A percentile compares a stretch with the other conserved stretches of the same genome.
Conservation (phyloP, 1,140 invertebrate genomes). For the Melitaea cinxia region DNA sequence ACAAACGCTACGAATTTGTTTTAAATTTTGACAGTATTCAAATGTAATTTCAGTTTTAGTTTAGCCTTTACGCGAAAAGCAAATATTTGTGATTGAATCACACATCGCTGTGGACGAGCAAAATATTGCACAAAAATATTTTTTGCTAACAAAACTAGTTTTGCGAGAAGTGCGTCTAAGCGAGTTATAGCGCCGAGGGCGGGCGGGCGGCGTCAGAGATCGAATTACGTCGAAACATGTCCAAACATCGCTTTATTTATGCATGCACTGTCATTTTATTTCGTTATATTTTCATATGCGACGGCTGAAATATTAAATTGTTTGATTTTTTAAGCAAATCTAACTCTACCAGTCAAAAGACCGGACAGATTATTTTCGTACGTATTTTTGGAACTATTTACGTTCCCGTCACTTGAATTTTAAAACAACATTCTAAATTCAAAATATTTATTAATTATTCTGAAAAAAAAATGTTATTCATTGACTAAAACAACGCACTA, state of each 20-base stretch:
- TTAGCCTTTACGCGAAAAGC: conserved; percentile 15
- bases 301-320: too few species aligned
- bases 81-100: conserved; percentile 28
- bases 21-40: neutral
- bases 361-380: too few species aligned
- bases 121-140: conserved; percentile 26
- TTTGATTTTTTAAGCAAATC: too few species aligned
- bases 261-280: conserved; percentile 8
- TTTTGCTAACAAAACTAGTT: conserved; percentile 21
- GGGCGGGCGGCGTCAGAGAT: conserved; percentile 8
- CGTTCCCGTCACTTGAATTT: too few species aligned
- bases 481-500: too few species aligned
- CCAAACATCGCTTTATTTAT: conserved; percentile 23
- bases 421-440: too few species aligned
- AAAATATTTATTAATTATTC: too few species aligned
- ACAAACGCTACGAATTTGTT: neutral
- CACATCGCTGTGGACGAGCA: conserved; percentile 9
- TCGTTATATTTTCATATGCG: neutral
- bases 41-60: conserved; percentile 8
- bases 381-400: too few species aligned
- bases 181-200: conserved; percentile 8
- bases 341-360: too few species aligned
- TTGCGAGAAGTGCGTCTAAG: conserved; percentile 17
- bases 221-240: conserved; percentile 15
- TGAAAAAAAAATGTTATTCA: too few species aligned